Evolutionary conservation across 2,797 vertebrate species (phyloP).

Genomic region (Malurus splendens): DNA sequence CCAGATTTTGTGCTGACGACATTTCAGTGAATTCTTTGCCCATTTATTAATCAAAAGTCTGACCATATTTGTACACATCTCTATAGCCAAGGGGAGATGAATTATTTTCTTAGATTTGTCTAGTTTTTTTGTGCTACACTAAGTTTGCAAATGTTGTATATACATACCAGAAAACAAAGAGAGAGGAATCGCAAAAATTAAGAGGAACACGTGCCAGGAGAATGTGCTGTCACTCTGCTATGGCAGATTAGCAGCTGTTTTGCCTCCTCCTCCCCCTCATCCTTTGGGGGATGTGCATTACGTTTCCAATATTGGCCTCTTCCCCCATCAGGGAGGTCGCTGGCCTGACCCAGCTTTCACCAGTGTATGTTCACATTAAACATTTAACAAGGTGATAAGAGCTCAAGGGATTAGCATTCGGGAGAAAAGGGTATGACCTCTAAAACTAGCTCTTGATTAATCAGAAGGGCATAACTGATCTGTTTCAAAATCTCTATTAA

Average conservation of each 20-base stretch:
- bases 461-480: neutral
- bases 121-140: neutral
- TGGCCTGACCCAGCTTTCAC: conserved; percentile 1
- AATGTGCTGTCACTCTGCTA: neutral
- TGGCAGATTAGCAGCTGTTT: neutral
- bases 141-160: neutral
- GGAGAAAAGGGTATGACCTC: neutral
- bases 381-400: conserved; percentile 21
- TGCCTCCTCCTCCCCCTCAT: neutral
- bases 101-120: neutral
- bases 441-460: neutral
- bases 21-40: neutral
- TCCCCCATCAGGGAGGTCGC: neutral
- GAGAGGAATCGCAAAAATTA: neutral
- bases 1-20: neutral
- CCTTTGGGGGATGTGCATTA: neutral
- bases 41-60: neutral
- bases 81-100: neutral
- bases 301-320: neutral
- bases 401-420: neutral
- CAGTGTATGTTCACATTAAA: neutral
- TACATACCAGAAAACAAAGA: neutral
- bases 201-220: neutral
- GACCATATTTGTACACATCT: neutral
- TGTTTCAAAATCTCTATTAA: neutral